These are phyloP conservation scores for Epizoanthus ramosus DNA, from an alignment of 92 coral and sea anemone species.

Conservation along the genomic window DNA sequence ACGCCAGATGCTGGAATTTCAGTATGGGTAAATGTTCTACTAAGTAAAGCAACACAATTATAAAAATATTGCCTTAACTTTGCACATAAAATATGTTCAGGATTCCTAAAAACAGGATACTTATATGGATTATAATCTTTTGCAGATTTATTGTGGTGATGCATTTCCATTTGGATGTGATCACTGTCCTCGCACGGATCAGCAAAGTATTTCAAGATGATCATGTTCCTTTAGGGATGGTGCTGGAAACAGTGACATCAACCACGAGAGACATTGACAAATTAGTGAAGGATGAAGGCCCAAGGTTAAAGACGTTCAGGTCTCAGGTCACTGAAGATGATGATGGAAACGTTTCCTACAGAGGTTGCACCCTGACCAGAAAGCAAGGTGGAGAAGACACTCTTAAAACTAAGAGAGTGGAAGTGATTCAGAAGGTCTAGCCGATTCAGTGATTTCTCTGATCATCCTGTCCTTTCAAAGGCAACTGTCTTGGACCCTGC, in stretches of 20 bases:
- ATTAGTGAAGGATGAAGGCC: slow-evolving; percentile 22
- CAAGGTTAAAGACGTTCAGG: slow-evolving; percentile 21
- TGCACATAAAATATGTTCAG: too few species aligned
- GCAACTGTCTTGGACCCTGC: slow-evolving; percentile 14
- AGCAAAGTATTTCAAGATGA: slow-evolving; percentile 22
- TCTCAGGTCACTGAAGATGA: neutral
- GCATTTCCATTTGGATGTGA: slow-evolving; percentile 27
- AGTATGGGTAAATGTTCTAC: too few species aligned
- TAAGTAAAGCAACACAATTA: too few species aligned
- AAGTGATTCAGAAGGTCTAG: neutral
- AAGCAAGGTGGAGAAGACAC: slow-evolving; percentile 19
- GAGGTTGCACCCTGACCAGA: slow-evolving; percentile 14
- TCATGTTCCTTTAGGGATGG: neutral
- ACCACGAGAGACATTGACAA: slow-evolving; percentile 2
- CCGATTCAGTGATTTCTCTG: slow-evolving; percentile 12
- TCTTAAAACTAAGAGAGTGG: slow-evolving; percentile 1
- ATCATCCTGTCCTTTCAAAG: slow-evolving; percentile 33
- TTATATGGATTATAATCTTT: too few species aligned
- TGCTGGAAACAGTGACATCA: slow-evolving; percentile 18
- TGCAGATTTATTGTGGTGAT: slow-evolving; percentile 33
- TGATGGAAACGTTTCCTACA: slow-evolving; percentile 9
- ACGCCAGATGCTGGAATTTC: too few species aligned
- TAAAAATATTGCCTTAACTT: too few species aligned
- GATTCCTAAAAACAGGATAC: too few species aligned
- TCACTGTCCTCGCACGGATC: slow-evolving; percentile 29